phyloP scores from a whole-genome alignment of 1,140 invertebrate genomes.

The Paraescarpia echinospica region DNA sequence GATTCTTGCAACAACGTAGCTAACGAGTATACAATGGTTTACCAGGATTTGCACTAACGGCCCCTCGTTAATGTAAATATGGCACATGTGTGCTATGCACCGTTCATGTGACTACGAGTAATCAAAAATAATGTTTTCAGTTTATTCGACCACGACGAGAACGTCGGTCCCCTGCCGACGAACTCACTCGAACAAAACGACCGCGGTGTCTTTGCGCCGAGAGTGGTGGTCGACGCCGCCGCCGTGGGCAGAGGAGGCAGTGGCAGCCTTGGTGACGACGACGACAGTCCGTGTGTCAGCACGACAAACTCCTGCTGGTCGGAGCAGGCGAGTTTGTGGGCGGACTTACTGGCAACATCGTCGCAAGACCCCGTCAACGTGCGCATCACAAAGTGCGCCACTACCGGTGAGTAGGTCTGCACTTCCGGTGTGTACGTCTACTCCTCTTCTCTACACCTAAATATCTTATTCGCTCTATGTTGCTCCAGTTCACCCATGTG shows the following conservation, averaged over 20 bases:
- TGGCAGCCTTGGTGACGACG: not conserved
- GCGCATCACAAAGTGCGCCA: not conserved
- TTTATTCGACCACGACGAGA: not conserved
- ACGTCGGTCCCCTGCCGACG: not conserved
- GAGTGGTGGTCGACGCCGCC: not conserved
- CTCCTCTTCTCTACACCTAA: too few species aligned
- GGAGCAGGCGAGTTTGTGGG: not conserved
- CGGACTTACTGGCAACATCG: not conserved
- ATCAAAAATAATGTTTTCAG: not conserved
- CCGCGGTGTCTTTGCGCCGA: not conserved
- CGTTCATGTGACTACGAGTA: not conserved
- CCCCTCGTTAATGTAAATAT: too few species aligned
- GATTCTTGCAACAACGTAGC: too few species aligned
- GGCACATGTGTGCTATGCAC: too few species aligned
- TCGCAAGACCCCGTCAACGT: not conserved
- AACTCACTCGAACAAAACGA: not conserved
- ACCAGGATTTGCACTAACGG: too few species aligned
- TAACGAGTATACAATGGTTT: too few species aligned
- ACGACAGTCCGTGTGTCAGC: not conserved
- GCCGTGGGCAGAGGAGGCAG: not conserved
- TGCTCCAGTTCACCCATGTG: too few species aligned
- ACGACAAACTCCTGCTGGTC: not conserved
- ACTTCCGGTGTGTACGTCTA: not conserved
- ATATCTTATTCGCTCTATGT: not conserved
- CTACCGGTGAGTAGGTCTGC: not conserved